phyloP scores from a whole-genome alignment of 2,797 vertebrate genomes.

The Gallirallus australis region DNA sequence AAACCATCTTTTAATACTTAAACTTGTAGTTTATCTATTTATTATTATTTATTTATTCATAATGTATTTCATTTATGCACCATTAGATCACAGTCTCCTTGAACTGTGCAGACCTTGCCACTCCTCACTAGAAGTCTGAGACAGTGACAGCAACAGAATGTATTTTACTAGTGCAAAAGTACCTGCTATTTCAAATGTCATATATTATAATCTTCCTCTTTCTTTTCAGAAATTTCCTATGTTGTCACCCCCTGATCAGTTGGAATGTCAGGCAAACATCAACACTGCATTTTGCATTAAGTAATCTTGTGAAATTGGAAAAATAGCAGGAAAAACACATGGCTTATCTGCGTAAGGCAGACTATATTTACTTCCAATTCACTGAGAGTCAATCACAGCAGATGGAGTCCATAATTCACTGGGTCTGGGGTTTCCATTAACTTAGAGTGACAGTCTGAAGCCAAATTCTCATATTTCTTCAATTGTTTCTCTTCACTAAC shows the following conservation, averaged over 20 bases:
- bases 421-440: conserved; percentile 2
- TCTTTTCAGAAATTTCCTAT: conserved; percentile 18
- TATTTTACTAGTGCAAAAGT: neutral
- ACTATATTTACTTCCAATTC: neutral
- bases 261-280: neutral
- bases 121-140: conserved; percentile 10
- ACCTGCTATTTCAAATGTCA: conserved; percentile 21
- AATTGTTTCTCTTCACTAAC: neutral
- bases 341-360: neutral
- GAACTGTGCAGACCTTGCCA: neutral
- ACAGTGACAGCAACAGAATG: neutral
- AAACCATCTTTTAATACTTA: neutral
- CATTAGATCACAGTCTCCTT: neutral
- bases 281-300: neutral
- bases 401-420: conserved; percentile 10
- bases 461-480: neutral
- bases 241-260: neutral
- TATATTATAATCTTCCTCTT: conserved; percentile 6
- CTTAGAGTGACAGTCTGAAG: neutral
- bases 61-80: neutral
- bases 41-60: neutral
- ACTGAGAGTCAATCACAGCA: neutral
- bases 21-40: neutral
- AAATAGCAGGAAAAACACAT: neutral
- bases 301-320: neutral